Evolutionary conservation across 1,140 invertebrate species (phyloP).

Genomic region (Macrosteles quadrilineatus): DNA sequence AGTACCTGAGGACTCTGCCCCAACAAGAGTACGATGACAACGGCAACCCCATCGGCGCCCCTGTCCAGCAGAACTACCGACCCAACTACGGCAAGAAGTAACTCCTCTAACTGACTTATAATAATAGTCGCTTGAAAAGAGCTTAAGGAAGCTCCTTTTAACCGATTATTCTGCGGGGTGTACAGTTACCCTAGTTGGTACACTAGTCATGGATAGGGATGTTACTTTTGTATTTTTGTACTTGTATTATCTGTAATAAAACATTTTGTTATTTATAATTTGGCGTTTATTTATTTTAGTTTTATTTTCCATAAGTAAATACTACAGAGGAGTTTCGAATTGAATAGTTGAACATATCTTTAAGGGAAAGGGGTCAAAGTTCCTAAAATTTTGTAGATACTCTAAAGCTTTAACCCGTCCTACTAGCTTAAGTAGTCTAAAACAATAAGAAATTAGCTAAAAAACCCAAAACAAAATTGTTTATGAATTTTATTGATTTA

Average conservation of each 20-base stretch:
- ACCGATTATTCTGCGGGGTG: slow-evolving; percentile 1
- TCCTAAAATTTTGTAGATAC: too few relatives aligned
- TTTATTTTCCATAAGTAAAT: not conserved
- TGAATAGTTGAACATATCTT: too few relatives aligned
- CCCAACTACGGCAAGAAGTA: slow-evolving; percentile 51
- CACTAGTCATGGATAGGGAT: not conserved
- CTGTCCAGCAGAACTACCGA: slow-evolving; percentile 49
- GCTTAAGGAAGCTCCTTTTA: slow-evolving; percentile 11
- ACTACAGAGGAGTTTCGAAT: too few relatives aligned
- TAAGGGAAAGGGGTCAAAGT: too few relatives aligned
- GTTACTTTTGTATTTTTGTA: slow-evolving; percentile 13
- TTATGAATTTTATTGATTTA: too few relatives aligned
- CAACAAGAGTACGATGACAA: slow-evolving; percentile 29
- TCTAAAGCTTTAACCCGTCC: too few relatives aligned
- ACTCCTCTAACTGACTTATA: not conserved
- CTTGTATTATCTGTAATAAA: slow-evolving; percentile 20
- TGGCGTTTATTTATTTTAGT: not conserved
- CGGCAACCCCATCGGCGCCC: slow-evolving; percentile 62
- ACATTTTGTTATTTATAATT: not conserved
- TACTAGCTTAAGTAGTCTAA: too few relatives aligned
- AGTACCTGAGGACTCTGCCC: slow-evolving; percentile 58
- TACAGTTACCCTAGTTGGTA: not conserved
- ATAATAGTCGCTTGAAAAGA: slow-evolving; percentile 25
- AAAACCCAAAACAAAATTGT: too few relatives aligned
- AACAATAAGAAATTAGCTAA: too few relatives aligned